Evolutionary conservation across 2,888 invertebrate species (phyloP).

Genomic region (Megalurothrips usitatus): DNA sequence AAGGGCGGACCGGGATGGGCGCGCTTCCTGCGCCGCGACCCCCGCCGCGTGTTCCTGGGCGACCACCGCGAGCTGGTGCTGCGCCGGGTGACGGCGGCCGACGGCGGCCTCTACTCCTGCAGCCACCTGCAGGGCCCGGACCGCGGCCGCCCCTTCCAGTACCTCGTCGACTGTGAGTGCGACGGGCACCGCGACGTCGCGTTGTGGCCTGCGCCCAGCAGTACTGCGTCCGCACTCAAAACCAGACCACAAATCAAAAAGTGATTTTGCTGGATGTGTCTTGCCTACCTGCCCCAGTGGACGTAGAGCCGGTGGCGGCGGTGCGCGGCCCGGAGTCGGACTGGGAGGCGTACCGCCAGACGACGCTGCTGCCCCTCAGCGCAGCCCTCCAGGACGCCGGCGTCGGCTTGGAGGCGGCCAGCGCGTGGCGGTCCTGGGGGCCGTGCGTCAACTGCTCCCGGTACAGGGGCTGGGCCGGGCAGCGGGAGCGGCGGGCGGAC

Average conservation of each 20-base stretch:
- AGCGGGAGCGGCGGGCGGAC: neutral
- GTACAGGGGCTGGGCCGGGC: neutral
- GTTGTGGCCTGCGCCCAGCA: too few species aligned
- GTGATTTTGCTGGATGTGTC: neutral
- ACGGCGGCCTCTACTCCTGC: slow-evolving; percentile 4
- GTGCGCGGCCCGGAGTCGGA: neutral
- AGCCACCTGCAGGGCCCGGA: slow-evolving; percentile 3
- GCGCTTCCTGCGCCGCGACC: neutral
- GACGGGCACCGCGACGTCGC: too few species aligned
- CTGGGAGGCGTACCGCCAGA: neutral
- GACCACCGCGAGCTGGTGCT: slow-evolving; percentile 9
- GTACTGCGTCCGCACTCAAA: too few species aligned
- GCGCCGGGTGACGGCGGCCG: neutral
- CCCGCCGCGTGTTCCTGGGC: neutral
- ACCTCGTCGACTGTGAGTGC: neutral
- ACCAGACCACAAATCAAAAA: neutral
- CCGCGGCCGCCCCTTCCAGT: neutral
- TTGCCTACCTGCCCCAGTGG: too few species aligned
- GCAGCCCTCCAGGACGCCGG: neutral
- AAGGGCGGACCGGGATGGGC: neutral
- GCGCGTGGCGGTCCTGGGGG: neutral
- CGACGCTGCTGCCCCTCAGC: neutral
- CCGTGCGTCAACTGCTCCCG: slow-evolving; percentile 12
- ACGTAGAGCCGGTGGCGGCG: neutral
- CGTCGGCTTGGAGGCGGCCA: neutral